Percentiles rank a stretch among this genome's conserved stretches.
phyloP scores from a whole-genome alignment of 2,888 invertebrate genomes.

The Schizaphis graminum region DNA sequence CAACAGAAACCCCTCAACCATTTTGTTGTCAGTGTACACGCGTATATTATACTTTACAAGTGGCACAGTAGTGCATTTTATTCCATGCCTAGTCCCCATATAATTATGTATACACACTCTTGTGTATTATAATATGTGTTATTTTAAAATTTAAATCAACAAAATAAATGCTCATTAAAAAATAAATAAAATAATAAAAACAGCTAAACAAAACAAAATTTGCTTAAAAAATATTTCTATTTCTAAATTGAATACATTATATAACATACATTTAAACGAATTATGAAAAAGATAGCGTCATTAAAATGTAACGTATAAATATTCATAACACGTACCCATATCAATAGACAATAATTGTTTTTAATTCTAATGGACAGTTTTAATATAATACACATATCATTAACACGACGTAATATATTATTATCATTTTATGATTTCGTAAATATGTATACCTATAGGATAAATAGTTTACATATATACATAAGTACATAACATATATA shows the following conservation, averaged over 20 bases:
- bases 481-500: not conserved
- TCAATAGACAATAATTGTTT: not conserved
- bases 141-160: constrained; percentile 2
- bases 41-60: not conserved
- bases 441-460: not conserved
- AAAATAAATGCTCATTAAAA: constrained; percentile 14
- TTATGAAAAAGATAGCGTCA: not conserved
- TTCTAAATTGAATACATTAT: not conserved
- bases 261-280: not conserved
- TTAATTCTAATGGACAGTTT: not conserved
- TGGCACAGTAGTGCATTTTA: constrained; percentile 12
- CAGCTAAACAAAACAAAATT: not conserved
- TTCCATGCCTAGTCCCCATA: not conserved
- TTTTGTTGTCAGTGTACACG: not conserved
- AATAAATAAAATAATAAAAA: not conserved
- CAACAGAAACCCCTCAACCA: not conserved
- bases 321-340: not conserved
- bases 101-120: constrained; percentile 8
- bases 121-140: constrained; percentile 5
- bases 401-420: not conserved
- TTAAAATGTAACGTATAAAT: not conserved
- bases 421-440: not conserved
- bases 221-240: not conserved
- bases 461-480: not conserved
- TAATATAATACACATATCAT: not conserved